Conservation (phyloP, 2,113 vertebrate genomes). For the Trogon surrucura region DNA sequence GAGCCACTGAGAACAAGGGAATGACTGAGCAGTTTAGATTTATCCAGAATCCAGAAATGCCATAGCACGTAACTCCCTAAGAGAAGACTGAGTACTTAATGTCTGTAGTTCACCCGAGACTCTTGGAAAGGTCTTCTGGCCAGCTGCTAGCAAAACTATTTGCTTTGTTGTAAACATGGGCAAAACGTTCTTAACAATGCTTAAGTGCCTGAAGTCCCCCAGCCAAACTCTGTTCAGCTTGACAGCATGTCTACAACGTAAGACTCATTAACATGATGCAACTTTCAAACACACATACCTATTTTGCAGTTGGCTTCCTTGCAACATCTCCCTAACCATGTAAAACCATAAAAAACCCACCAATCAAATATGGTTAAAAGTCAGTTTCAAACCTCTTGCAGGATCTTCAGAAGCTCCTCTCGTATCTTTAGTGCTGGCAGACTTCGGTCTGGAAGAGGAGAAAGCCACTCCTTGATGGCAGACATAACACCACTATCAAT, state of each 20-base stretch:
- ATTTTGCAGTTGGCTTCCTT: not conserved
- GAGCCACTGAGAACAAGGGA: not conserved
- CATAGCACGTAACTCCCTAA: not conserved
- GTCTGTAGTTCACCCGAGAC: not conserved
- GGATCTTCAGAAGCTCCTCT: conserved; percentile 92
- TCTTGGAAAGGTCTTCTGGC: not conserved
- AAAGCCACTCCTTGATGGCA: conserved; percentile 99
- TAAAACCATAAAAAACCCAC: not conserved
- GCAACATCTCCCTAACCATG: not conserved
- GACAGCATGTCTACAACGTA: too few species aligned
- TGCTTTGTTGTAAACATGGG: not conserved
- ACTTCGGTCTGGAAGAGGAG: conserved; percentile 94
- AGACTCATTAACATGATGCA: not conserved
- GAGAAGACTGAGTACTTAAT: not conserved
- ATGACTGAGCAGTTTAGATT: not conserved
- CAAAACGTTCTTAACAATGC: not conserved
- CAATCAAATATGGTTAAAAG: not conserved
- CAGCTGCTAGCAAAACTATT: not conserved
- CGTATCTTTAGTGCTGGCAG: conserved; percentile 93
- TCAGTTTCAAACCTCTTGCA: conserved; percentile 87
- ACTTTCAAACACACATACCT: not conserved
- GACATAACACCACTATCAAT: conserved; percentile 99
- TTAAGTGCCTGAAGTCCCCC: not conserved
- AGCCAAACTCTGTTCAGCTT: not conserved
- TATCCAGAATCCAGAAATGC: not conserved